These are phyloP conservation scores for Phenganax stokvisi DNA, from an alignment of 92 coral and sea anemone genomes.

Conservation along the genomic window DNA sequence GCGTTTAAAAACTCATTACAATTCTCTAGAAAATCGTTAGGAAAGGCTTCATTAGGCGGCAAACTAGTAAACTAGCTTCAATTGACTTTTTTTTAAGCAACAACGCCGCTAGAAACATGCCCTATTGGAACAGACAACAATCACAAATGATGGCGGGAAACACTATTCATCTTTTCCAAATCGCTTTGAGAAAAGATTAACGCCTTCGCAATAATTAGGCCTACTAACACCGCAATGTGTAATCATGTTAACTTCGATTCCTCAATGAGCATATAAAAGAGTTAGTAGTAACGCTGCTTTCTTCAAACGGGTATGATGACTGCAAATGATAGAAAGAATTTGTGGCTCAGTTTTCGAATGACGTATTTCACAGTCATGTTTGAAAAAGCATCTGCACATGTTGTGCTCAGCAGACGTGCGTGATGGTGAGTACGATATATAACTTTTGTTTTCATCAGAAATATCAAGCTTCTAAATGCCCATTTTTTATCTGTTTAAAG, in stretches of 20 bases:
- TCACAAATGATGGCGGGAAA: background rate
- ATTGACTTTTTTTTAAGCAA: background rate
- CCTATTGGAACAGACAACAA: background rate
- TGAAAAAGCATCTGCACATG: too few relatives aligned
- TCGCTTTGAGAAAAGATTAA: slow-evolving; percentile 11
- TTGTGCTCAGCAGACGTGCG: too few relatives aligned
- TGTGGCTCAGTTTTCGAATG: too few relatives aligned
- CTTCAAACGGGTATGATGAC: too few relatives aligned
- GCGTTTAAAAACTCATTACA: background rate
- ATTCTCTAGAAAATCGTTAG: background rate
- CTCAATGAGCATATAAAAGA: background rate
- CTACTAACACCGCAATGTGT: background rate
- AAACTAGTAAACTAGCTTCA: background rate
- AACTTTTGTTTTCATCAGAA: too few relatives aligned
- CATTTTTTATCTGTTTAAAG: too few relatives aligned
- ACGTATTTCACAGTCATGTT: too few relatives aligned
- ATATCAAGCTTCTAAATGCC: too few relatives aligned
- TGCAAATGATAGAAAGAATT: too few relatives aligned
- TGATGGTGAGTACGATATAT: too few relatives aligned
- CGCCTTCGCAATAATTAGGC: slow-evolving; percentile 33
- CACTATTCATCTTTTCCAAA: slow-evolving; percentile 27
- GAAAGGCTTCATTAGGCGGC: background rate
- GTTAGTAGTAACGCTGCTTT: background rate
- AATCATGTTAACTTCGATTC: background rate
- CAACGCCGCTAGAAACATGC: background rate